Percentiles rank a stretch among this genome's conserved stretches.
Conservation (phyloP, 2,888 invertebrate species). For the Notodonta dromedarius region DNA sequence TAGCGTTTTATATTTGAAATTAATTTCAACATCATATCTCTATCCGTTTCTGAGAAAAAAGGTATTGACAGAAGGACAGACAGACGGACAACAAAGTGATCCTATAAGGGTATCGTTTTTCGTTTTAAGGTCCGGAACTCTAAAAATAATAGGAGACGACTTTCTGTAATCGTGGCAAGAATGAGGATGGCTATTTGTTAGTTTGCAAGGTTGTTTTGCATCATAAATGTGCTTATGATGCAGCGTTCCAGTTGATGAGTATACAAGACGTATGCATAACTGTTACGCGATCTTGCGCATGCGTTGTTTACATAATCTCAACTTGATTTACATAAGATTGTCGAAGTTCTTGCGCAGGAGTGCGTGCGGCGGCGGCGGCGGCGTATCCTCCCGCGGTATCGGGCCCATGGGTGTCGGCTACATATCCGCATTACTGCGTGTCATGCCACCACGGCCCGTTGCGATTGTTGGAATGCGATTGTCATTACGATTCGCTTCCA, state of each 20-base stretch:
- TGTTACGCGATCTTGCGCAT: background rate
- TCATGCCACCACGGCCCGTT: background rate
- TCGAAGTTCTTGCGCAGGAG: constrained; percentile 1
- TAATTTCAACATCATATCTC: too few relatives aligned
- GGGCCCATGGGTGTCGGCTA: background rate
- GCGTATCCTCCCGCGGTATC: background rate
- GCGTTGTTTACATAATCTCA: background rate
- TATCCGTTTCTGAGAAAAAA: too few relatives aligned
- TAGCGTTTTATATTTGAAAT: too few relatives aligned
- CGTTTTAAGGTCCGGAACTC: background rate
- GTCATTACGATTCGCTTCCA: background rate
- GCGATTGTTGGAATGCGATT: background rate
- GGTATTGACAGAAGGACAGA: too few relatives aligned
- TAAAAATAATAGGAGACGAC: background rate
- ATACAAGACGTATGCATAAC: background rate
- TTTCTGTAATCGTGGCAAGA: background rate
- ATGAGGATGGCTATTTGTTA: background rate
- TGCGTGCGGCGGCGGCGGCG: background rate
- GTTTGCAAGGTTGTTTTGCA: background rate
- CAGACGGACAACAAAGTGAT: too few relatives aligned
- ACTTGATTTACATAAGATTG: background rate
- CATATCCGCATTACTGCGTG: background rate
- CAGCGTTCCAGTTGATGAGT: background rate
- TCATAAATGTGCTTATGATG: background rate
- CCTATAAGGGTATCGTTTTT: too few relatives aligned